Conservation (phyloP, 2,797 vertebrate species). For the Melanotaenia pygmaea region DNA sequence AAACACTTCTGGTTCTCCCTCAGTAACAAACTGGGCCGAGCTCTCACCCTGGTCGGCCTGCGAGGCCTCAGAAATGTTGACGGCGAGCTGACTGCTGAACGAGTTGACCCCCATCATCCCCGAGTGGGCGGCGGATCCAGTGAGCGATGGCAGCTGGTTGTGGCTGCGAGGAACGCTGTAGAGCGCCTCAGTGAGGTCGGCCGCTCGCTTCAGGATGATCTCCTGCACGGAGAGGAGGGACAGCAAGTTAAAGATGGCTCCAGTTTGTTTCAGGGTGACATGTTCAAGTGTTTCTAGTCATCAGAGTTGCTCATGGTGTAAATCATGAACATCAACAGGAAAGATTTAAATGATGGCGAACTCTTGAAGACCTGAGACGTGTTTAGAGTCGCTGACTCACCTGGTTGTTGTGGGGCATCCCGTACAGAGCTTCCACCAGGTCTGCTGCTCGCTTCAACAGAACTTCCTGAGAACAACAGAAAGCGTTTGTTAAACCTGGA, state of each 20-base stretch:
- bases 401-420: constrained; percentile 74
- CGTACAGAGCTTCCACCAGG: constrained; percentile 71
- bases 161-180: constrained; percentile 93
- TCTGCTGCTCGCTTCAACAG: constrained; percentile 78
- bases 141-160: constrained; percentile 89
- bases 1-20: too few species aligned
- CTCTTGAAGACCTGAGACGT: too few species aligned
- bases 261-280: too few species aligned
- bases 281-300: too few species aligned
- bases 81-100: constrained; percentile 91
- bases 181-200: constrained; percentile 79
- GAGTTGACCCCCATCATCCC: constrained; percentile 92
- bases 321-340: too few species aligned
- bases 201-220: constrained; percentile 77
- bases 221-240: constrained; percentile 46
- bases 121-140: constrained; percentile 85
- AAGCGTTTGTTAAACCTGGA: not conserved
- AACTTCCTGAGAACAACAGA: constrained; percentile 60
- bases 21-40: too few species aligned
- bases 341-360: too few species aligned
- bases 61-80: constrained; percentile 89
- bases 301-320: too few species aligned
- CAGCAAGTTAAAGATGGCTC: not conserved
- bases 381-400: constrained; percentile 43
- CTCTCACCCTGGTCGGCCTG: constrained; percentile 90